These are phyloP conservation scores for Coendou prehensilis DNA, from an alignment of 2,797 vertebrate species.

Conservation along the genomic window DNA sequence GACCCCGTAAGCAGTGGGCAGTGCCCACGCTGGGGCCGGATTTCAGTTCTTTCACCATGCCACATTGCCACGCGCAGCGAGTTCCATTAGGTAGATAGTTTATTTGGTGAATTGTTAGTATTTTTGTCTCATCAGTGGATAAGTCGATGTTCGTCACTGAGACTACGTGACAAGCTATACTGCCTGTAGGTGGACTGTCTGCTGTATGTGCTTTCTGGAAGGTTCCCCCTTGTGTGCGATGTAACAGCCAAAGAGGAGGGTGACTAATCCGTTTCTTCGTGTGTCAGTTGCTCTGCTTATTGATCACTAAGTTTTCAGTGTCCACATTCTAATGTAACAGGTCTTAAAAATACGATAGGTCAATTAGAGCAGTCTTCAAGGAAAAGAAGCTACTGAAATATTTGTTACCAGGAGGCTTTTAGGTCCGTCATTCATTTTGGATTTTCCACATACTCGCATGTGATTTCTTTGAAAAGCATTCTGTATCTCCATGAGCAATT, in stretches of 20 bases:
- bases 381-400: slow-evolving; percentile 30
- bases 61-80: background rate
- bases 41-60: background rate
- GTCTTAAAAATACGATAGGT: background rate
- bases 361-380: background rate
- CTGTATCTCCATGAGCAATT: background rate
- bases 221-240: background rate
- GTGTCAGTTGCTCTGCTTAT: background rate
- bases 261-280: background rate
- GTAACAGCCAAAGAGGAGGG: background rate
- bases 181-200: background rate
- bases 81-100: background rate
- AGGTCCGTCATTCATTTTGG: slow-evolving; percentile 36
- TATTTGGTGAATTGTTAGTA: background rate
- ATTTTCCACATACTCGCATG: slow-evolving; percentile 40
- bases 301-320: background rate
- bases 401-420: slow-evolving; percentile 44
- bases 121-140: slow-evolving; percentile 10
- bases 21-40: background rate
- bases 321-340: background rate
- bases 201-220: background rate
- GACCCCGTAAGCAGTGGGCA: background rate
- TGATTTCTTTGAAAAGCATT: slow-evolving; percentile 60
- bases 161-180: background rate
- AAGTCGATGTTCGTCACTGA: slow-evolving; percentile 23